These are phyloP conservation scores for Parus major DNA, from an alignment of 2,113 vertebrate genomes.

Conservation along the genomic window DNA sequence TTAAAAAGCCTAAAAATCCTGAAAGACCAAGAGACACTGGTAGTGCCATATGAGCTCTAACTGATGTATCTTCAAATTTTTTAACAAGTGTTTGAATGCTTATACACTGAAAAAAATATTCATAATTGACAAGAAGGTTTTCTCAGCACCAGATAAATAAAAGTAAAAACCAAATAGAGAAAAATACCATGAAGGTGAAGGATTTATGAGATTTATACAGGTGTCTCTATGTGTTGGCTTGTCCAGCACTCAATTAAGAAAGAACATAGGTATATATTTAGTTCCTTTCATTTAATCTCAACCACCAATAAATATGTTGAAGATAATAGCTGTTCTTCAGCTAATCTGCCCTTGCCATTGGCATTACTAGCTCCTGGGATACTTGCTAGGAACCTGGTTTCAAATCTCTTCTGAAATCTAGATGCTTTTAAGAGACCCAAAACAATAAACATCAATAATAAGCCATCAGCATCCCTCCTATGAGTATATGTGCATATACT, in stretches of 20 bases:
- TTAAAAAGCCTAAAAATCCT: neutral
- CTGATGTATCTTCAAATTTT: neutral
- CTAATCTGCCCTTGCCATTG: constrained; percentile 17
- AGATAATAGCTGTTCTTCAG: neutral
- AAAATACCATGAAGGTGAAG: neutral
- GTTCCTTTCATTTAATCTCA: neutral
- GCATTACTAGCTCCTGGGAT: neutral
- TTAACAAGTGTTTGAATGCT: neutral
- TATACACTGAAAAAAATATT: neutral
- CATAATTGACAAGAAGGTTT: neutral
- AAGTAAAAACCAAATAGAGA: neutral
- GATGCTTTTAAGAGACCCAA: neutral
- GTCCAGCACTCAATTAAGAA: neutral
- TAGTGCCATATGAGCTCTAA: neutral
- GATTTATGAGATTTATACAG: neutral
- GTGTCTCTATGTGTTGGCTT: neutral
- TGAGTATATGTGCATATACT: neutral
- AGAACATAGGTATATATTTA: neutral
- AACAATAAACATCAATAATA: constrained; percentile 8
- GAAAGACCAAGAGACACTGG: neutral
- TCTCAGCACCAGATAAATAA: neutral
- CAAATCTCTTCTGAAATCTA: constrained; percentile 5
- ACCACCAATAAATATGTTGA: neutral
- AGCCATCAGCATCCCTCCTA: neutral
- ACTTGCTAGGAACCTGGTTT: neutral